These are phyloP conservation scores for Sebastes fasciatus DNA, from an alignment of 2,113 vertebrate genomes.

Conservation along the genomic window DNA sequence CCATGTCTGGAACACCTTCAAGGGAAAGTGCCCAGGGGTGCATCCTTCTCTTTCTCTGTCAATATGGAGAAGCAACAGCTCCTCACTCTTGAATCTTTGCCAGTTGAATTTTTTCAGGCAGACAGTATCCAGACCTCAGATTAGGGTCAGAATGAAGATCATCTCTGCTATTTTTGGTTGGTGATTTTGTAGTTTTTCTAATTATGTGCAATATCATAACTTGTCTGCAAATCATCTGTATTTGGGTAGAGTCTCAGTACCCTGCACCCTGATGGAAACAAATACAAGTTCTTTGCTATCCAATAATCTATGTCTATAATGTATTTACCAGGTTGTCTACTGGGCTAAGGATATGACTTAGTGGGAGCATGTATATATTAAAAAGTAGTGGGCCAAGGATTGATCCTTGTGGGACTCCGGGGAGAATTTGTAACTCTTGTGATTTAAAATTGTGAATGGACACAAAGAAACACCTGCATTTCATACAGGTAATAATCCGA, in stretches of 20 bases:
- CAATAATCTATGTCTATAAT: too few relatives aligned
- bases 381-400: not conserved
- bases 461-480: not conserved
- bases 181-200: not conserved
- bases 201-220: not conserved
- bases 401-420: not conserved
- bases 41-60: constrained; percentile 19
- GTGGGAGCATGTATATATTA: not conserved
- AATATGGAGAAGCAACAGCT: constrained; percentile 23
- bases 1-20: constrained; percentile 37
- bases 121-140: not conserved
- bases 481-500: not conserved
- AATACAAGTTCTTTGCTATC: not conserved
- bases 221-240: not conserved
- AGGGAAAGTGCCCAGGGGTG: constrained; percentile 17
- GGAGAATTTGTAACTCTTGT: not conserved
- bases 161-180: not conserved
- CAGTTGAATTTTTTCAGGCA: not conserved
- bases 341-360: not conserved
- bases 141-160: constrained; percentile 1
- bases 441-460: not conserved
- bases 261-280: not conserved
- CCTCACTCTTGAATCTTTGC: not conserved
- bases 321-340: too few relatives aligned
- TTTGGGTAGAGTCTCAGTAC: not conserved